A percentile compares a stretch with the other conserved stretches of the same genome.
Evolutionary conservation across 1,140 invertebrate species (phyloP).

Genomic region (Littorina saxatilis): DNA sequence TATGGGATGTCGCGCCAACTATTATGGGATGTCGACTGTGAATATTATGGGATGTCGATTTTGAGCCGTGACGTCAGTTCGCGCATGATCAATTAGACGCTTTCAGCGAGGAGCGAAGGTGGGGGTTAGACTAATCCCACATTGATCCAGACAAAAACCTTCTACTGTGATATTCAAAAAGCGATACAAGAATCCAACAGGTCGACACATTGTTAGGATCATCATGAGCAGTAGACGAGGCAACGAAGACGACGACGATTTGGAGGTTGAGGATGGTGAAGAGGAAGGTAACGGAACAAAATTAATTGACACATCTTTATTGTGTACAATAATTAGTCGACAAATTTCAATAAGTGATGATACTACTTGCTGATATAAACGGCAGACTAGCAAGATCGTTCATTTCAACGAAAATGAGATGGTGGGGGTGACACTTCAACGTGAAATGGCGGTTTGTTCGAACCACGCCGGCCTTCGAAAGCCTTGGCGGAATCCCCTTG

Average conservation of each 20-base stretch:
- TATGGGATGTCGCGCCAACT: conserved; percentile 26
- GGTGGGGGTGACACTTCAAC: too few species aligned
- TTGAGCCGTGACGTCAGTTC: conserved; percentile 63
- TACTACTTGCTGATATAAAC: not conserved
- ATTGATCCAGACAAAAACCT: conserved; percentile 7
- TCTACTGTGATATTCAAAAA: conserved; percentile 23
- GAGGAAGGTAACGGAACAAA: conserved; percentile 33
- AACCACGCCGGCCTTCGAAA: conserved; percentile 12
- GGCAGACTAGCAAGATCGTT: too few species aligned
- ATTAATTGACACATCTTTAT: conserved; percentile 27
- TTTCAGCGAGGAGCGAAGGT: conserved; percentile 34
- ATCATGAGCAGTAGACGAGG: conserved; percentile 47
- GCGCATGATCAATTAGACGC: conserved; percentile 59
- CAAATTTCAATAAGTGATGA: not conserved
- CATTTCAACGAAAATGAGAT: too few species aligned
- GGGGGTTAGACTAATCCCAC: conserved; percentile 45
- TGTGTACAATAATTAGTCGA: too few species aligned
- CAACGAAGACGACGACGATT: conserved; percentile 52
- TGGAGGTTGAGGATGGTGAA: conserved; percentile 57
- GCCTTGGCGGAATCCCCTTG: conserved; percentile 23
- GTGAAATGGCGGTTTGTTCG: not conserved
- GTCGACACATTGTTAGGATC: not conserved
- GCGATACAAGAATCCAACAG: not conserved
- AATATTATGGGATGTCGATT: conserved; percentile 60
- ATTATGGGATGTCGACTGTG: conserved; percentile 40